Percentiles rank a stretch among this genome's conserved stretches.
Evolutionary conservation across 2,888 invertebrate genomes (phyloP).

Genomic region (Cantharis rufa): DNA sequence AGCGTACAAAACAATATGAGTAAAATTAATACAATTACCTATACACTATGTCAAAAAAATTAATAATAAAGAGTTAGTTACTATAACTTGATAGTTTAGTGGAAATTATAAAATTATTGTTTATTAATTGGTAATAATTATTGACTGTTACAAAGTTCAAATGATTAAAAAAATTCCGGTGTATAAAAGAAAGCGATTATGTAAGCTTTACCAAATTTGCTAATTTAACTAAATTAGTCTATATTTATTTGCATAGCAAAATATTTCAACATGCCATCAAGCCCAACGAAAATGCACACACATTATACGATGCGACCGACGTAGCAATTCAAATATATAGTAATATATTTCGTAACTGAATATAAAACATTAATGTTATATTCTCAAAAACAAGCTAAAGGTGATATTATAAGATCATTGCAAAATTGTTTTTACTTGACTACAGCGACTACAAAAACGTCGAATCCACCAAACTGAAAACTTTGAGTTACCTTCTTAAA

Average conservation of each 20-base stretch:
- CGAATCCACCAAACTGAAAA: no score
- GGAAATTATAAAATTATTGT: not conserved
- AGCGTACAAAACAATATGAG: no score
- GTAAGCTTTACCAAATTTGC: not conserved
- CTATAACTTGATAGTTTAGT: not conserved
- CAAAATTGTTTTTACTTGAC: no score
- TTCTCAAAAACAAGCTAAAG: no score
- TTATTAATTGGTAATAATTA: not conserved
- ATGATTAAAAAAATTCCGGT: not conserved
- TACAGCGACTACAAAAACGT: no score
- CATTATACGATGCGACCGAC: not conserved
- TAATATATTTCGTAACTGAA: no score
- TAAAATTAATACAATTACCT: no score
- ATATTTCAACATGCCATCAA: not conserved
- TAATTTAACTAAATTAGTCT: not conserved
- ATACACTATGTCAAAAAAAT: not conserved
- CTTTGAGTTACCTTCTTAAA: no score
- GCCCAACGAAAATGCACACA: not conserved
- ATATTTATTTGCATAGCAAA: not conserved
- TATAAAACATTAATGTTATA: no score
- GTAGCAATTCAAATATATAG: no score
- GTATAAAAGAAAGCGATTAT: not conserved
- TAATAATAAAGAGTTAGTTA: not conserved
- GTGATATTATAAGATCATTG: no score
- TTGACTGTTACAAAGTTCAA: not conserved